These are phyloP conservation scores for Psittacus erithacus DNA, from an alignment of 2,113 vertebrate genomes.

Conservation along the genomic window DNA sequence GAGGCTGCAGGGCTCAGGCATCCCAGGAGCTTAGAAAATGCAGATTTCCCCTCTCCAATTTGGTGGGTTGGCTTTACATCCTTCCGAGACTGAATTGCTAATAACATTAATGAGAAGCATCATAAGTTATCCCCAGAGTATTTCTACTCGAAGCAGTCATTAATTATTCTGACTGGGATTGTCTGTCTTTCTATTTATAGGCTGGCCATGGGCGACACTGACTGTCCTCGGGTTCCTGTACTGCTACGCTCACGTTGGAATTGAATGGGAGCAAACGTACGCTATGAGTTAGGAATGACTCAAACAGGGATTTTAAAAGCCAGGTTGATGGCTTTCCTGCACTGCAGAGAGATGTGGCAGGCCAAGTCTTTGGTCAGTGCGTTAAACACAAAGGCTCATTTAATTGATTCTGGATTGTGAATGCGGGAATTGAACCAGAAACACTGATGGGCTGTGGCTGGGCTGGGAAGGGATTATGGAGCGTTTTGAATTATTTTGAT, in stretches of 20 bases:
- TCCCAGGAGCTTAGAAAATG: neutral
- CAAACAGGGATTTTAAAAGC: neutral
- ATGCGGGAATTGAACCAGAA: neutral
- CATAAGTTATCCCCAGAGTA: neutral
- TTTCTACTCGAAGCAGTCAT: neutral
- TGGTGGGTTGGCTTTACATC: neutral
- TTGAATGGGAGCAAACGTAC: constrained; percentile 73
- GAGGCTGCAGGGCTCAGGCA: neutral
- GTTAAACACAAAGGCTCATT: neutral
- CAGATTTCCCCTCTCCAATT: neutral
- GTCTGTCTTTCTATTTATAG: constrained; percentile 62
- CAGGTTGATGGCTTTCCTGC: neutral
- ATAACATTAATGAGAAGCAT: neutral
- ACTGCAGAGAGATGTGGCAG: neutral
- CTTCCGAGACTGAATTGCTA: neutral
- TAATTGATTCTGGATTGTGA: neutral
- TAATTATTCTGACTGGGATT: constrained; percentile 27
- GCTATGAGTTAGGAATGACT: neutral
- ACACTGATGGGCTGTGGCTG: rapidly evolving
- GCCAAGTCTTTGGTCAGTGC: neutral
- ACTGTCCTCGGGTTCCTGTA: constrained; percentile 78
- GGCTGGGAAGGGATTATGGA: neutral
- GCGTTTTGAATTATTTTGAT: constrained; percentile 1
- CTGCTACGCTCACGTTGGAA: constrained; percentile 80
- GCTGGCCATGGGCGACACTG: constrained; percentile 80